Evolutionary conservation across 2,113 vertebrate species (phyloP).

Genomic region (Stigmatopora argus): DNA sequence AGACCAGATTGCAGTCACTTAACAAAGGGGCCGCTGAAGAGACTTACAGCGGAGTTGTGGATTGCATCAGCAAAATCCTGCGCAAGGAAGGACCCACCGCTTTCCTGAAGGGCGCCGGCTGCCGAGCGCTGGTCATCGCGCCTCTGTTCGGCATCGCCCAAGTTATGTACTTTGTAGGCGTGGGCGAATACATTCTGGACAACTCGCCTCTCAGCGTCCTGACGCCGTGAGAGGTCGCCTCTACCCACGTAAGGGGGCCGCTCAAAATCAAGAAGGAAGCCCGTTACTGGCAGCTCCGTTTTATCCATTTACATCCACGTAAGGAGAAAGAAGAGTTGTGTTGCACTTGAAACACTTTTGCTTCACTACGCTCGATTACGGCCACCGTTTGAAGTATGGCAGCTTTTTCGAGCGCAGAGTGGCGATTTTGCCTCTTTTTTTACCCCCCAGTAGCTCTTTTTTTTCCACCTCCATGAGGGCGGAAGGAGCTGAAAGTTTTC

Average conservation of each 20-base stretch:
- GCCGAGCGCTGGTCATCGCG: constrained; percentile 77
- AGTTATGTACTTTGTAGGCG: constrained; percentile 77
- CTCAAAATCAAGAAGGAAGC: background rate
- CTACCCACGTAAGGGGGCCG: background rate
- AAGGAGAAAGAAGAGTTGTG: constrained; percentile 22
- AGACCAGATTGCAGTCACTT: constrained; percentile 76
- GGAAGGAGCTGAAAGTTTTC: constrained; percentile 8
- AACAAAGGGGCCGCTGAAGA: constrained; percentile 74
- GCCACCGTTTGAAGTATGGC: constrained; percentile 42
- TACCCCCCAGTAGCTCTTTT: constrained; percentile 27
- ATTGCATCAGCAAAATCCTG: constrained; percentile 76
- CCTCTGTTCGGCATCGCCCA: constrained; percentile 80
- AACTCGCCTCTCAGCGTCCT: constrained; percentile 54
- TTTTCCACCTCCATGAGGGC: constrained; percentile 67
- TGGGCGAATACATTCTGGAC: constrained; percentile 74
- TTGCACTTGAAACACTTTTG: constrained; percentile 51
- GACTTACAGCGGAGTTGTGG: constrained; percentile 70
- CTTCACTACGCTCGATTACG: constrained; percentile 25
- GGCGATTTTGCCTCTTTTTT: constrained; percentile 23
- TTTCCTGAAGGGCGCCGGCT: constrained; percentile 76
- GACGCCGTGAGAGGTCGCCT: constrained; percentile 27
- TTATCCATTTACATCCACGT: constrained; percentile 26
- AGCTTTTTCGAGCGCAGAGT: constrained; percentile 31
- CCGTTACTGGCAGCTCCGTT: constrained; percentile 47
- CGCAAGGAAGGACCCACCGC: constrained; percentile 72